These are phyloP conservation scores for Plemyria rubiginata DNA, from an alignment of 2,888 invertebrate species.

Conservation along the genomic window DNA sequence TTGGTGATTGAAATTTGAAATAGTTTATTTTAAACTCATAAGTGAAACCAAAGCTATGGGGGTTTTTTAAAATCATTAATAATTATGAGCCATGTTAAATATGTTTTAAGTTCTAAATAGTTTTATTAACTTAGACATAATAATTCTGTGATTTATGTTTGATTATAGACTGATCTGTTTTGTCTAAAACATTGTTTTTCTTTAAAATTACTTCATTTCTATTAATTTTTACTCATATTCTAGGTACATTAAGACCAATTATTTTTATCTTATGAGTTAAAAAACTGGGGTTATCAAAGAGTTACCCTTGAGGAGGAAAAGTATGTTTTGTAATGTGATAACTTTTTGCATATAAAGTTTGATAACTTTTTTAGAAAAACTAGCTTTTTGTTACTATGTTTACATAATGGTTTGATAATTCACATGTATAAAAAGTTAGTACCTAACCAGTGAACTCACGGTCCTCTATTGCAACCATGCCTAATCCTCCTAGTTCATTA, in stretches of 20 bases:
- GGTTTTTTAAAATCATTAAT: neutral
- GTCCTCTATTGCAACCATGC: too few relatives aligned
- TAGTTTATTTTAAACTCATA: neutral
- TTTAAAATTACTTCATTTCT: neutral
- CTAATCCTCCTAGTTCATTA: too few relatives aligned
- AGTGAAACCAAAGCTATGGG: neutral
- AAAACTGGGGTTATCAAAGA: constrained; percentile 12
- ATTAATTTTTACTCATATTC: neutral
- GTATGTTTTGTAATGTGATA: neutral
- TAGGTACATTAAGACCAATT: neutral
- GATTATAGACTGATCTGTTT: constrained; percentile 34
- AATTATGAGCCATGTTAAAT: constrained; percentile 14
- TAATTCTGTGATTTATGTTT: constrained; percentile 42
- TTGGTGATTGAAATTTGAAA: neutral
- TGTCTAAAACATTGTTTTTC: constrained; percentile 12
- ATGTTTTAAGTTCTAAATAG: constrained; percentile 23
- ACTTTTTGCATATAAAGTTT: neutral
- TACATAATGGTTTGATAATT: neutral
- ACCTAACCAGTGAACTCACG: too few relatives aligned
- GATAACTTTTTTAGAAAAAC: neutral
- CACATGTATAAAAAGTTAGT: too few relatives aligned
- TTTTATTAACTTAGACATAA: constrained; percentile 17
- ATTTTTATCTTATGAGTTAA: constrained; percentile 3
- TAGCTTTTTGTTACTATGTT: neutral
- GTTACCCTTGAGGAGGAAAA: neutral